Percentiles rank a stretch among this genome's conserved stretches.
Conservation (phyloP, 2,797 vertebrate species). For the Cephalopachus bancanus region DNA sequence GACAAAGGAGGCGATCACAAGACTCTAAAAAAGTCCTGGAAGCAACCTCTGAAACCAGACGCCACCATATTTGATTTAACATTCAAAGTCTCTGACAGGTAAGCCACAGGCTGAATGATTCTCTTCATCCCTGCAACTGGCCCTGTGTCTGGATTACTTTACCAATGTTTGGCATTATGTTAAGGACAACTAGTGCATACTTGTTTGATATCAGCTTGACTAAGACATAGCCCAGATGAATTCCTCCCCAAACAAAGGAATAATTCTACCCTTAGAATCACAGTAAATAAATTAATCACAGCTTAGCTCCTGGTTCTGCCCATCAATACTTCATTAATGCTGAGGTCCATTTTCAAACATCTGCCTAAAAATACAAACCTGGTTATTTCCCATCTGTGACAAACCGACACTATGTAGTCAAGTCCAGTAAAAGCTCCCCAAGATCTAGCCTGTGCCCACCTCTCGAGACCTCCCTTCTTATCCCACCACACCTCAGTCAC, state of each 20-base stretch:
- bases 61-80: background rate
- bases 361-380: background rate
- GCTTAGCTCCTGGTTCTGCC: background rate
- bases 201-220: background rate
- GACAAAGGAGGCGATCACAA: no score
- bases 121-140: background rate
- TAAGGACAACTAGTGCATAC: background rate
- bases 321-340: background rate
- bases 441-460: background rate
- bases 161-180: background rate
- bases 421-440: background rate
- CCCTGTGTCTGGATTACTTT: background rate
- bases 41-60: background rate
- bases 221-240: background rate
- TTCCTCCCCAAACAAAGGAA: background rate
- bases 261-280: background rate
- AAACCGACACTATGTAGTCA: background rate
- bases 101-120: background rate
- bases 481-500: background rate
- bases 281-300: background rate
- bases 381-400: background rate
- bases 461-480: background rate
- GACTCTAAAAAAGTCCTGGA: background rate
- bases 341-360: background rate
- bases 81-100: background rate